Base-by-base conservation (phyloP, 2,797 vertebrate genomes). In the Remorina albescens region DNA sequence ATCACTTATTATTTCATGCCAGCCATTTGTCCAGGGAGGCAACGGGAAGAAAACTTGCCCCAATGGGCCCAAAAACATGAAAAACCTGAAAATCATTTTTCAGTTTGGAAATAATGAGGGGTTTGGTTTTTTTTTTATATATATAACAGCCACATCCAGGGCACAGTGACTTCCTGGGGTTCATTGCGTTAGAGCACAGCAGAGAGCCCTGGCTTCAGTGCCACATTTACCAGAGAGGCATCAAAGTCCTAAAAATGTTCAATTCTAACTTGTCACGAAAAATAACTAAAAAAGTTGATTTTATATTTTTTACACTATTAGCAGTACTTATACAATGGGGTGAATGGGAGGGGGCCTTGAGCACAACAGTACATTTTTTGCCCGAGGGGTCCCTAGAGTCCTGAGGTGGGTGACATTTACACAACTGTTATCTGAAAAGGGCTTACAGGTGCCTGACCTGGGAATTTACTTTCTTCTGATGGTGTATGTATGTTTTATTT, bases 401-500 rank as follows among this genome's bases (percentile, higher is more conserved):
- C 39, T 53, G 54, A 1, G 41, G 9, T 8, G 5, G 3, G 5
- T 0, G 18, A 36, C 0, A 23, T 63, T 11, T 21, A 30, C 19
- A 30, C 51, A 15, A 37, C 15, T 63, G 28, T 26, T 12, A 58
- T 64, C 1, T 60, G 1, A 26, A 37, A 50, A 23, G 28, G 32
- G 5, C 10, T n/a, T n/a, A 9, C 19, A 46, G 42, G 9, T 46
- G 19, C 28, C 28, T 39, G 25, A 46, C 12, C 0, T 53, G 1
- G 34, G 25, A 39, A n/a, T 25, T 26, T 7, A 28, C 28, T 34
- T 25, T 68, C 18, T 36, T 32, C 63, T 21, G 0, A 13, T 49
- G 5, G 13, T 71, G 59, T 59, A 64, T 67, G 66, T 44, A 4
- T 57, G 8, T 61, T 41, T 67, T 0, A 61, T 67, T 67, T 80